Conservation (phyloP, 2,888 invertebrate genomes). For the Drosophila tanythrix region DNA sequence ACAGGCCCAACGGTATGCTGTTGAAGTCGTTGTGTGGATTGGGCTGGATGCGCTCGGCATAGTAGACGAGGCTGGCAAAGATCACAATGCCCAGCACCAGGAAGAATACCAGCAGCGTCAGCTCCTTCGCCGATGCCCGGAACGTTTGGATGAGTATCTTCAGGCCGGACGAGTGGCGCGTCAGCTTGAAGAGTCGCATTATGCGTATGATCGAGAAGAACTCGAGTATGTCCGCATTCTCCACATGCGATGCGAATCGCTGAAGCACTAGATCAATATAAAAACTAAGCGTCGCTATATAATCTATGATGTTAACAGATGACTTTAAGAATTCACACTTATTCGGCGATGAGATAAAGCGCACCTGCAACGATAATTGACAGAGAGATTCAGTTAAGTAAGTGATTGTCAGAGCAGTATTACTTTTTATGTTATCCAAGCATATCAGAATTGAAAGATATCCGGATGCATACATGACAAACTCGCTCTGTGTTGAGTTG, state of each 20-base stretch:
- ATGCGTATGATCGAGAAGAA: constrained; percentile 99
- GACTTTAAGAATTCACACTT: constrained; percentile 97
- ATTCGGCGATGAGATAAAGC: constrained; percentile 96
- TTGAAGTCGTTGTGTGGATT: constrained; percentile 99
- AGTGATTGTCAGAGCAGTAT: background rate
- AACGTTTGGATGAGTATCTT: constrained; percentile 99
- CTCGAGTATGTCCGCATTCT: constrained; percentile 98
- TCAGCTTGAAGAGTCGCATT: constrained; percentile 98
- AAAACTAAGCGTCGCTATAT: constrained; percentile 99
- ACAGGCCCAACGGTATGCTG: constrained; percentile 98
- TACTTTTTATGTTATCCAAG: background rate
- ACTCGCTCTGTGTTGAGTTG: background rate
- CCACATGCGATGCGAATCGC: constrained; percentile 94
- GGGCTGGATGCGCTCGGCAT: constrained; percentile 97
- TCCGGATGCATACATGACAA: background rate
- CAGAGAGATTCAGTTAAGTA: background rate
- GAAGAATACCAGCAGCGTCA: constrained; percentile 98
- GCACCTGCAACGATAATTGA: constrained; percentile 85
- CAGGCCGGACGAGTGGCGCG: constrained; percentile 97
- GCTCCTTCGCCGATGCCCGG: constrained; percentile 98
- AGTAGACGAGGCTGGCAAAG: constrained; percentile 98
- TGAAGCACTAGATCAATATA: constrained; percentile 97
- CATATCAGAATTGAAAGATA: background rate
- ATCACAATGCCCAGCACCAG: constrained; percentile 98
- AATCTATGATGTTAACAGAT: constrained; percentile 99